Base-by-base conservation (phyloP, 2,888 invertebrate genomes). In the Drosophila infuscata region DNA sequence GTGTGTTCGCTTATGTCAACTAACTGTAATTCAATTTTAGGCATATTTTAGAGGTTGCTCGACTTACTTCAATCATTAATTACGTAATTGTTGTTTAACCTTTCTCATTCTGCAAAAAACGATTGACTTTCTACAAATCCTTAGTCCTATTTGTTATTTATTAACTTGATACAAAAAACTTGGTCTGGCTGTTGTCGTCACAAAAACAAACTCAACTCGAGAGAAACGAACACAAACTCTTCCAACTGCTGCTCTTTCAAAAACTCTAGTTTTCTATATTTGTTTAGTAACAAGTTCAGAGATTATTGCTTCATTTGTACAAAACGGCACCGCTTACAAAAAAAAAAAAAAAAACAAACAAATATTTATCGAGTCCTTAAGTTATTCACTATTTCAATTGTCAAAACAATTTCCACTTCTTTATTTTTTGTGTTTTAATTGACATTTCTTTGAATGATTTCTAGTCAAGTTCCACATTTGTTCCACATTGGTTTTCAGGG, bases 1-100 rank as follows among this genome's bases (percentile, higher is more conserved):
- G 67, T 70, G 51, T 75, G 35, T 57, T 63, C 63, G 36, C 71
- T 79, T 79, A 79, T 60, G 51, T 32, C 52, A 52, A 38, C 66
- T 62, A 60, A 59, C 20, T 43, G 8, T 38, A 20, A 17, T 64
- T 58, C 58, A 33, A 49, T 67, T 65, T 71, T 79, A 79, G 79
- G 81, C 81, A 79, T 81, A 77, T 81, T 67, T 70, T 65, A 79
- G 77, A 85, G 76, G 76, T 79, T 81, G 38, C 69, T 75, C 71
- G 75, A 76, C 74, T 74, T 71, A 64, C 46, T 69, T 58, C 25
- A 65, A 64, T 46, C 36, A 35, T 53, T 59, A 30, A 59, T 49
- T 70, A 52, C 54, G 49, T 72, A 65, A 52, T 52, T 46, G 25
- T 25, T 25, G 2, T 38, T 64, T 69, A 57, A 62, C 36, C 33